phyloP scores from a whole-genome alignment of 2,888 invertebrate genomes.

The Polydrusus cervinus region DNA sequence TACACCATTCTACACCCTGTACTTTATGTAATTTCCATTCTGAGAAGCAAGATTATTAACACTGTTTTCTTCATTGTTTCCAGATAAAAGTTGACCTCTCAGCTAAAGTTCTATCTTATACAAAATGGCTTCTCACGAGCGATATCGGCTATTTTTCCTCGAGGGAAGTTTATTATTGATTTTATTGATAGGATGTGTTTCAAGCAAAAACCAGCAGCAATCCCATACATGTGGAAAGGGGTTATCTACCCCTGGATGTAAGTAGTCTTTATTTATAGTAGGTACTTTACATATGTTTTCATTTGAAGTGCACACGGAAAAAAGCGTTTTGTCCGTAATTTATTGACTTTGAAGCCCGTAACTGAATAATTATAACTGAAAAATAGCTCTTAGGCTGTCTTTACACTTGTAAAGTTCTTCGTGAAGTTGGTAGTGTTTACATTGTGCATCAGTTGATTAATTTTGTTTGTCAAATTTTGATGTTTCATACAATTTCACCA shows the following conservation, averaged over 20 bases:
- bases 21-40: background rate
- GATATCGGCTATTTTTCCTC: conserved; percentile 26
- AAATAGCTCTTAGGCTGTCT: no score
- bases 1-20: background rate
- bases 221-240: conserved; percentile 17
- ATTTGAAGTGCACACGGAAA: no score
- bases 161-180: conserved; percentile 19
- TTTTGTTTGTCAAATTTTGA: no score
- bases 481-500: no score
- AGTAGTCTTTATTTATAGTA: background rate
- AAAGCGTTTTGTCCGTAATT: no score
- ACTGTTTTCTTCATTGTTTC: background rate
- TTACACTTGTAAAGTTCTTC: no score
- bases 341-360: no score
- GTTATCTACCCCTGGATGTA: conserved; percentile 23
- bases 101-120: background rate
- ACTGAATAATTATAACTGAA: no score
- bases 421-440: no score
- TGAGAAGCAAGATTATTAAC: conserved; percentile 2
- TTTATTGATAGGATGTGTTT: conserved; percentile 15
- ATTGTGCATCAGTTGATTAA: no score
- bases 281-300: background rate
- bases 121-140: conserved; percentile 15
- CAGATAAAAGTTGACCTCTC: conserved; percentile 16
- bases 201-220: conserved; percentile 1